Evolutionary conservation across 2,113 vertebrate species (phyloP), one percentile per base, ranked within the genome.

Genomic region (Micromys minutus): DNA sequence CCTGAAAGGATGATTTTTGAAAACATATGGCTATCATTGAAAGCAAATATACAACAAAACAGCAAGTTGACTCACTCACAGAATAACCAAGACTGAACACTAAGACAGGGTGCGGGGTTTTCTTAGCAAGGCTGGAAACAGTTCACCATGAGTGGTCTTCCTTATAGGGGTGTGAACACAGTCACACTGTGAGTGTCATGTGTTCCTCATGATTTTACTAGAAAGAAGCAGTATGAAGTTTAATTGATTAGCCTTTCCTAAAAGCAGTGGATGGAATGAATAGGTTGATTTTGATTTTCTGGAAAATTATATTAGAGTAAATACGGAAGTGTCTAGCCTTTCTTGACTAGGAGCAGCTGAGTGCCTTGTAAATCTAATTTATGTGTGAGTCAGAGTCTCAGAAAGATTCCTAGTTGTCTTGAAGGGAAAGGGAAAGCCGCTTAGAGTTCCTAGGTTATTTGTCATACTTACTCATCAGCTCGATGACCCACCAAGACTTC

Each of bases 301-400:
- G 69, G n/a, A 92, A 45, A 93, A 94, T 89, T 19, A 24, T 19
- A 12, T 77, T 89, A 65, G 59, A 96, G 24, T 94, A 86, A 95
- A 80, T 83, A 91, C 7, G 55, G 22, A 95, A 94, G 86, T 22
- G 57, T 55, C 16, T 0, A 61, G 4, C n/a, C 31, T 69, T 94
- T 89, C 42, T 77, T 91, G 75, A 94, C 6, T 88, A 94, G 61
- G 36, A 83, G 17, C 9, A 84, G 52, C 36, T 0, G 42, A 39
- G 55, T 22, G 13, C 42, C 61, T 24, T 29, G 76, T 67, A 86
- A 59, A 57, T 90, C 11, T 90, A 88, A 83, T 89, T 52, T 7
- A 90, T 83, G 36, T 80, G 26, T 89, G 42, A 95, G 10, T 94
- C 76, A 59, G 5, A 72, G 21, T 94, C 76, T 90, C 31, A 21